Percentiles rank a stretch among this genome's conserved stretches.
Conservation (phyloP, 2,797 vertebrate species). For the Silurus aristotelis region DNA sequence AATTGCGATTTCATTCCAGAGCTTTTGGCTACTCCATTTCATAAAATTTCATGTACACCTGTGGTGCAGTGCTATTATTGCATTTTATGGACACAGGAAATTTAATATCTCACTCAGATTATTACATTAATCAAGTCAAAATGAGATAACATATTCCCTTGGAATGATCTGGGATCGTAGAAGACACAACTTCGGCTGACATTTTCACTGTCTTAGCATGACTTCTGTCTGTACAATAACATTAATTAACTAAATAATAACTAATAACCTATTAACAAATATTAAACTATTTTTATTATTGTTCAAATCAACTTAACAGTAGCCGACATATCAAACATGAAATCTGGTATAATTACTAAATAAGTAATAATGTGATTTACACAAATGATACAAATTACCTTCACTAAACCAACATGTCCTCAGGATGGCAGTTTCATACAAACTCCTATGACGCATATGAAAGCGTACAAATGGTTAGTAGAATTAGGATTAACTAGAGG, state of each 20-base stretch:
- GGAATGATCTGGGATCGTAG: conserved; percentile 71
- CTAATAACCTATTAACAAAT: too few relatives aligned
- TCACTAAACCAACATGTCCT: neutral
- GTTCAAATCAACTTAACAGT: neutral
- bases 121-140: conserved; percentile 83
- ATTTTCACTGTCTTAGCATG: conserved; percentile 73
- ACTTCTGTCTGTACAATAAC: conserved; percentile 72
- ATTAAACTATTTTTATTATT: neutral
- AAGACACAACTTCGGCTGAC: conserved; percentile 60
- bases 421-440: neutral
- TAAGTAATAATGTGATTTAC: neutral
- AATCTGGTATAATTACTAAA: neutral
- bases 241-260: neutral
- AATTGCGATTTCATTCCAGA: conserved; percentile 75
- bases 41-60: conserved; percentile 74
- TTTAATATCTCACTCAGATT: conserved; percentile 80
- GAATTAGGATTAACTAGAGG: neutral
- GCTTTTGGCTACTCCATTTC: conserved; percentile 70
- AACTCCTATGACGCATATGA: neutral
- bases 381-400: neutral
- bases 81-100: conserved; percentile 72
- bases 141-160: conserved; percentile 77
- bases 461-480: too few relatives aligned
- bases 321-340: neutral
- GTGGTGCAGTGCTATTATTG: conserved; percentile 73